Conservation (phyloP, 2,888 invertebrate genomes). For the Nasonia oneida region DNA sequence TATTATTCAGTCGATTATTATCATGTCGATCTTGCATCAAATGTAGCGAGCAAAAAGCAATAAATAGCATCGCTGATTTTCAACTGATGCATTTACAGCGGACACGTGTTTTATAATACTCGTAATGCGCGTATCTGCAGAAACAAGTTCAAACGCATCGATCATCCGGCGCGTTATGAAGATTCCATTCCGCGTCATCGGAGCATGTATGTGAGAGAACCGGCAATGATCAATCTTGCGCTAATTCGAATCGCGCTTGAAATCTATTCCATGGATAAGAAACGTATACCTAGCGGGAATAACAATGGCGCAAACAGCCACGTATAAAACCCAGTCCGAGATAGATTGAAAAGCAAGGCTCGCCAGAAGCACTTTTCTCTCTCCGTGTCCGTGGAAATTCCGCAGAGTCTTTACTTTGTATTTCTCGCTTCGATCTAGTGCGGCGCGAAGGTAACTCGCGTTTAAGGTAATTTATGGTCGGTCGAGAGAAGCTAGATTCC, state of each 20-base stretch:
- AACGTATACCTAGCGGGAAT: no score
- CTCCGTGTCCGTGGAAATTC: not conserved
- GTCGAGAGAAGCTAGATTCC: constrained; percentile 25
- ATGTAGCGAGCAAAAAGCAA: not conserved
- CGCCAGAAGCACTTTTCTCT: constrained; percentile 6
- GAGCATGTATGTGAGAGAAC: not conserved
- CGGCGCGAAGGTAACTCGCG: not conserved
- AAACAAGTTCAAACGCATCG: not conserved
- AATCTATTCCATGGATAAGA: not conserved
- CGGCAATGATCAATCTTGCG: not conserved
- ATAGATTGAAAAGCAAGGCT: not conserved
- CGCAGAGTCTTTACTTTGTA: not conserved
- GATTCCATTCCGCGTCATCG: not conserved
- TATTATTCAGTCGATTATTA: not conserved
- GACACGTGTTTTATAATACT: not conserved
- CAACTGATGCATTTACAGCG: not conserved
- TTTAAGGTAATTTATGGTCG: constrained; percentile 28
- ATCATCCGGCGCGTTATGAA: not conserved
- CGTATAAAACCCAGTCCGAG: not conserved
- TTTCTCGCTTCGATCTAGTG: not conserved
- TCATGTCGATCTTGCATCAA: no score
- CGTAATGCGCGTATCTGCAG: not conserved
- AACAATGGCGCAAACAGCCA: not conserved
- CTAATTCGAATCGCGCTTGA: not conserved
- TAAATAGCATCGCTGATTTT: no score